Percentiles rank a stretch among this genome's conserved stretches.
Evolutionary conservation across 2,113 vertebrate species (phyloP).

Genomic region (Sardina pilchardus): DNA sequence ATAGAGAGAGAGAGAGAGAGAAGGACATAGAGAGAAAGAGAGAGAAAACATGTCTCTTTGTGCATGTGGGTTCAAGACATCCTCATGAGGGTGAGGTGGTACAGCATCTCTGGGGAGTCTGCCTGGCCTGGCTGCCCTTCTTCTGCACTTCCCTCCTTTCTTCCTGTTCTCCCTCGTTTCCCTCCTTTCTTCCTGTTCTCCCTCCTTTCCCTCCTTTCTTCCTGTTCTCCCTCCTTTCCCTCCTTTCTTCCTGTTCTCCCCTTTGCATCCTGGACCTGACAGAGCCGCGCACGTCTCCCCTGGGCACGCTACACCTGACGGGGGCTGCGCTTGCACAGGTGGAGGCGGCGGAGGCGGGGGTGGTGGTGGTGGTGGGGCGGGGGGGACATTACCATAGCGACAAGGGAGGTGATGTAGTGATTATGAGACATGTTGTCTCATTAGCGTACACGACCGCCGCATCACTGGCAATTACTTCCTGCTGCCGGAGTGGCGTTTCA

Average conservation of each 20-base stretch:
- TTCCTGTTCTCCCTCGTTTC: neutral
- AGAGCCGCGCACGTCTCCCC: neutral
- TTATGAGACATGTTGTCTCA: constrained; percentile 82
- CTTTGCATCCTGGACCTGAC: neutral
- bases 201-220: neutral
- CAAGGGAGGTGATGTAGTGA: constrained; percentile 68
- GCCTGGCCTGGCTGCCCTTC: too few relatives aligned
- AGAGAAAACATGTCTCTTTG: neutral
- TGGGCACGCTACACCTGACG: neutral
- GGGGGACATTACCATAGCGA: constrained; percentile 27
- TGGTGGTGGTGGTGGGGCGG: neutral
- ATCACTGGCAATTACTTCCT: constrained; percentile 75
- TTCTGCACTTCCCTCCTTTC: constrained; percentile 1
- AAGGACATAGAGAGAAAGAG: neutral
- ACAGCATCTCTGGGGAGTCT: neutral
- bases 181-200: neutral
- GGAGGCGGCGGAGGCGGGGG: neutral
- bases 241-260: neutral
- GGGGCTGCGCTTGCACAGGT: neutral
- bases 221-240: neutral
- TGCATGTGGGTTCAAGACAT: neutral
- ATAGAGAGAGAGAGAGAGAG: neutral
- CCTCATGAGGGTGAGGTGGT: neutral
- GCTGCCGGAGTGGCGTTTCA: constrained; percentile 83
- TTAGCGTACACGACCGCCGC: constrained; percentile 83